phyloP scores from a whole-genome alignment of 2,888 invertebrate species.

The Plagodis dolabraria region DNA sequence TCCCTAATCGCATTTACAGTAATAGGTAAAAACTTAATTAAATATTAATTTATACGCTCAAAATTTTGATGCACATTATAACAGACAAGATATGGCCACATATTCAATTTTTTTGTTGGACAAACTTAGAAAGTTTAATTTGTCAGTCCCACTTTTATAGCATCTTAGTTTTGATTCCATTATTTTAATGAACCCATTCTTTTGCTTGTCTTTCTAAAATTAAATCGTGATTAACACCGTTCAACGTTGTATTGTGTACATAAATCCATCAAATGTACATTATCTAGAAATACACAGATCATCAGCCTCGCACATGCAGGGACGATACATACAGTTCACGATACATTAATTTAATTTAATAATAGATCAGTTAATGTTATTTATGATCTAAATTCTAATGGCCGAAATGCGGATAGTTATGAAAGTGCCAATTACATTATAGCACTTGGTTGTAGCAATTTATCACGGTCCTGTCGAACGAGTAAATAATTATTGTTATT shows the following conservation, averaged over 20 bases:
- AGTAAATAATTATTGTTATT: constrained; percentile 34
- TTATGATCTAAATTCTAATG: constrained; percentile 35
- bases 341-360: constrained; percentile 37
- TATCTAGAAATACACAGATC: constrained; percentile 21
- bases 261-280: constrained; percentile 1
- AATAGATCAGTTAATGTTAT: constrained; percentile 32
- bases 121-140: too few relatives aligned
- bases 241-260: constrained; percentile 5
- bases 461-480: constrained; percentile 31
- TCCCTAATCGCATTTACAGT: too few relatives aligned
- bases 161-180: too few relatives aligned
- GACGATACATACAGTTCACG: constrained; percentile 10
- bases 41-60: too few relatives aligned
- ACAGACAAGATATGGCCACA: too few relatives aligned
- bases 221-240: neutral
- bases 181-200: too few relatives aligned
- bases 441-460: constrained; percentile 31
- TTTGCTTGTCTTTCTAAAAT: too few relatives aligned
- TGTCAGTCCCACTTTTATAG: too few relatives aligned
- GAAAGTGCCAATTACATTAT: constrained; percentile 34
- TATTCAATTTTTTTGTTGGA: too few relatives aligned
- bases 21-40: too few relatives aligned
- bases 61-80: too few relatives aligned
- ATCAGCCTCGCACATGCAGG: neutral
- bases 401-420: constrained; percentile 30